Base-by-base conservation (phyloP, 2,113 vertebrate genomes). In the Montifringilla adamsi region DNA sequence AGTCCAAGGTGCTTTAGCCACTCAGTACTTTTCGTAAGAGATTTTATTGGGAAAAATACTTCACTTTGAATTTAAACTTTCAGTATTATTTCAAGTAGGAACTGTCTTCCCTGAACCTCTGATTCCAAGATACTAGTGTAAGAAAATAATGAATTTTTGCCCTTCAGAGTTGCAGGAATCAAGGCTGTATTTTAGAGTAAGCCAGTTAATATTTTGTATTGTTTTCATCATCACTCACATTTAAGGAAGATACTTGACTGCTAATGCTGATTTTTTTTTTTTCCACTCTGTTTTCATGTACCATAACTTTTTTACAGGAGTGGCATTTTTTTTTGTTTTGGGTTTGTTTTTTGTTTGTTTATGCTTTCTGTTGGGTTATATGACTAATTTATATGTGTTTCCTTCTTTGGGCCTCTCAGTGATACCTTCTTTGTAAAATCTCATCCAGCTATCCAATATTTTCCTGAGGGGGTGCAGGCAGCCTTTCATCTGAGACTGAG, bases 401-500 rank as follows among this genome's bases (percentile, higher is more conserved):
- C 27, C 78, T 64, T 99, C 98, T 59, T 99, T 76, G 98, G 98
- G 98, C 90, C 97, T 53, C 98, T 98, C 58, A 90, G 93, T 13
- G 98, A 97, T 98, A 97, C 24, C 98, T 98, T 21, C 98, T 6
- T 97, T 98, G 93, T 98, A 98, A n/a, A 98, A 98, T 94, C 18
- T 99, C 89, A 97, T 98, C 47, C 98, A 97, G 98, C 98, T 35
- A 55, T 96, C 28, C 98, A 98, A 74, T 98, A 98, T 94, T 99
- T 99, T 94, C 97, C 98, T n/a, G 98, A 99, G 86, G 98, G 98
- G 90, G 98, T 98, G 89, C 98, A 98, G 97, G 26, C 98, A 62
- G 98, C 98, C 31, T 99, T 99, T 81, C 98, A 99, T 93, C 98
- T 76, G 98, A 98, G 93, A 98, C 98, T 98, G 97, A 96, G 83